These are phyloP conservation scores for Drosophila cognata DNA, from an alignment of 2,888 invertebrate genomes.

Conservation along the genomic window DNA sequence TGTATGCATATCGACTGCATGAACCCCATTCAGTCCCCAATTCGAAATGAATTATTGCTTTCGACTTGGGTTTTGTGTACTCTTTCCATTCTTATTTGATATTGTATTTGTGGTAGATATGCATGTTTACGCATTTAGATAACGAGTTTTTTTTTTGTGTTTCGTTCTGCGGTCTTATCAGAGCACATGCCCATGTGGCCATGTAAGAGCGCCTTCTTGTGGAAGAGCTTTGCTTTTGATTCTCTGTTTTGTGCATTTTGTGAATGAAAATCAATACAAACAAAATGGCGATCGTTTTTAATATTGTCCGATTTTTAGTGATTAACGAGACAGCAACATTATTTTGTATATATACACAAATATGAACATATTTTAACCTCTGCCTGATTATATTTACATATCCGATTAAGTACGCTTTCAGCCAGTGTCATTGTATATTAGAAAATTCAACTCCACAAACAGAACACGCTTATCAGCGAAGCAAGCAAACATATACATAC, in stretches of 20 bases:
- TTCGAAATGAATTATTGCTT: slow-evolving; percentile 49
- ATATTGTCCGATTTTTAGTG: background rate
- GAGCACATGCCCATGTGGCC: slow-evolving; percentile 1
- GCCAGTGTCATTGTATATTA: slow-evolving; percentile 28
- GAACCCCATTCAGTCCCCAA: slow-evolving; percentile 2
- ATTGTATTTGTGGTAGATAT: slow-evolving; percentile 42
- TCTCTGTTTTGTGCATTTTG: slow-evolving; percentile 35
- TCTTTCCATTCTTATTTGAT: slow-evolving; percentile 14
- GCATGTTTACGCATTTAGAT: slow-evolving; percentile 54
- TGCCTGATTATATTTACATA: background rate
- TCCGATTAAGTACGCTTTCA: slow-evolving; percentile 7
- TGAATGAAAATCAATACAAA: slow-evolving; percentile 47
- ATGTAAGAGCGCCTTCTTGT: background rate
- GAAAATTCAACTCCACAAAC: slow-evolving; percentile 28
- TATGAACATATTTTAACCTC: background rate
- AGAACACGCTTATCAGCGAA: slow-evolving; percentile 40
- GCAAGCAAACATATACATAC: background rate
- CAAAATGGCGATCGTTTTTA: slow-evolving; percentile 42
- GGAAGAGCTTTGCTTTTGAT: slow-evolving; percentile 36
- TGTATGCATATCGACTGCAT: background rate
- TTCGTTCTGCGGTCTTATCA: slow-evolving; percentile 29
- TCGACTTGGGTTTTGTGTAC: slow-evolving; percentile 8
- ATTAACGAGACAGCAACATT: slow-evolving; percentile 3
- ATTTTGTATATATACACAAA: background rate
- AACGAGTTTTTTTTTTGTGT: slow-evolving; percentile 17